Evolutionary conservation across 1,140 invertebrate species (phyloP), one percentile per base, ranked within the genome.

Genomic region (Coelopa frigida): DNA sequence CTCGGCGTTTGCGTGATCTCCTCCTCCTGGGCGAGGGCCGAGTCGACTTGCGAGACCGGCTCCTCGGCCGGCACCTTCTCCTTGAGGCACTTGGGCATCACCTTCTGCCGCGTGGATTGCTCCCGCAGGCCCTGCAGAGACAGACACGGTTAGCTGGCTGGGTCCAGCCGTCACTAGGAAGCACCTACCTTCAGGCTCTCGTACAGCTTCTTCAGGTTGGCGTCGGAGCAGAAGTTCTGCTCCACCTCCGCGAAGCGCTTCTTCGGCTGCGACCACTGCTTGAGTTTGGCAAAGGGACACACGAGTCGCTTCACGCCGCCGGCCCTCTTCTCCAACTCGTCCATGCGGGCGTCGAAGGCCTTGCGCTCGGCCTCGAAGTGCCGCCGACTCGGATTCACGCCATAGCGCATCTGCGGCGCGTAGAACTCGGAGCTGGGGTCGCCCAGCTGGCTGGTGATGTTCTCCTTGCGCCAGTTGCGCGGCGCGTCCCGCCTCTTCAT

Each of bases 381-480:
- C 41, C 67, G 61, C n/a, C 70, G 63, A 39, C 67, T 67, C 2
- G 74, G 72, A 64, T 75, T 65, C 4, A 71, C 68, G n/a, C 75
- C 75, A 50, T 73, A 66, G 27, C 75, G 57, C 32, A 73, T 68
- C 31, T 73, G 54, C 5, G 75, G 75, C 3, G 59, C 73, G 53
- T 76, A 77, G 11, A 77, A 66, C 38, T 78, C 72, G 0, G 74
- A 79, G 27, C 61, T 67, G 3, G 65, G 64, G 35, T 72, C 63
- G 1, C 57, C 61, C 46, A 77, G 56, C n/a, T 74, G 59, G 5
- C 72, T 58, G 33, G 75, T 63, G 12, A 77, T 69, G 44, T 72
- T 68, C 4, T 55, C 69, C 23, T 43, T 46, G 18, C 55, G 49
- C 52, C 59, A 61, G 45, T 58, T 61, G 40, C 21, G 49, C 8